Evolutionary conservation across 2,797 vertebrate genomes (phyloP).

Genomic region (Silurus aristotelis): DNA sequence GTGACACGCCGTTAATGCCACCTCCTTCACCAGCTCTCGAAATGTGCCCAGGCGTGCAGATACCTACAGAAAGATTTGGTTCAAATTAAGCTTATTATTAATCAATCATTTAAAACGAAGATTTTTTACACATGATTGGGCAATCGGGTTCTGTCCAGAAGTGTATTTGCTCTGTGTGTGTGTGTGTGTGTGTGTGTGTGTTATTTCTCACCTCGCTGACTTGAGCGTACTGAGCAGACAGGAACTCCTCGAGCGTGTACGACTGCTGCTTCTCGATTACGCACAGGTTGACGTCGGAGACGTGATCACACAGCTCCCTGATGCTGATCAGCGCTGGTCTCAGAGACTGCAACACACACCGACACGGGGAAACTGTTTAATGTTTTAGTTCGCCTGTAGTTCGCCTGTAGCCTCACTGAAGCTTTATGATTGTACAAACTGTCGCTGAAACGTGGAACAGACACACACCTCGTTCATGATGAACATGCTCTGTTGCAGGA

Average conservation of each 20-base stretch:
- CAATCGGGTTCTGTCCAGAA: background rate
- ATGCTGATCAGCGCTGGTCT: constrained; percentile 80
- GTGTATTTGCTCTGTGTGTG: background rate
- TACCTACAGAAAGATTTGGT: constrained; percentile 64
- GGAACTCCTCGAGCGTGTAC: constrained; percentile 80
- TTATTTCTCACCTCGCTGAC: constrained; percentile 71
- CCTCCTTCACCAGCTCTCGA: constrained; percentile 77
- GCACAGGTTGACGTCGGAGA: constrained; percentile 75
- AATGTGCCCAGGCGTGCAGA: constrained; percentile 72
- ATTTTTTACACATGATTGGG: too few relatives aligned
- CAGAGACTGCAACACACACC: constrained; percentile 68
- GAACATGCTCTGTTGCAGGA: constrained; percentile 74
- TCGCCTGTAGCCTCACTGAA: too few relatives aligned
- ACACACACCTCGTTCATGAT: constrained; percentile 76
- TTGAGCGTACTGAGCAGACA: constrained; percentile 67
- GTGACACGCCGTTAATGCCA: constrained; percentile 74
- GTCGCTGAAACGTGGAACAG: background rate
- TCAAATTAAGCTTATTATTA: background rate
- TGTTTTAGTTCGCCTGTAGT: too few relatives aligned
- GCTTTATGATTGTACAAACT: too few relatives aligned
- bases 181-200: background rate
- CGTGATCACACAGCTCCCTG: constrained; percentile 79
- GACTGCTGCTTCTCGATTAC: constrained; percentile 72
- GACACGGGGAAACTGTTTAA: too few relatives aligned
- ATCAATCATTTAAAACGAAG: too few relatives aligned